phyloP scores from a whole-genome alignment of 2,797 vertebrate genomes.

The Leptoclinus maculatus region DNA sequence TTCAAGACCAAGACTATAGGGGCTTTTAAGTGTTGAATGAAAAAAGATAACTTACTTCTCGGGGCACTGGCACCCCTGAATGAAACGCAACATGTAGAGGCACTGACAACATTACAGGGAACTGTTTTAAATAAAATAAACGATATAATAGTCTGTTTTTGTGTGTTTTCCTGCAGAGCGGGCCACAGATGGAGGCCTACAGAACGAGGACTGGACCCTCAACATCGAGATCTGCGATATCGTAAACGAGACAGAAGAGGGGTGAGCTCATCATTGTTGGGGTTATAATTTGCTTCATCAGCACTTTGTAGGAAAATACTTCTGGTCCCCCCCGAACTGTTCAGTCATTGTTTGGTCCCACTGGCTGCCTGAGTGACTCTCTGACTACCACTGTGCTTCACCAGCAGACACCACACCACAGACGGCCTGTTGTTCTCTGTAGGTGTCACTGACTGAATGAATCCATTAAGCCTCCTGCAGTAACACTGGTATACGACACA shows the following conservation, averaged over 20 bases:
- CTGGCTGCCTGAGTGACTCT: constrained; percentile 38
- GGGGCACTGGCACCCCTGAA: neutral
- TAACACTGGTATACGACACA: neutral
- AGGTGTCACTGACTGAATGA: constrained; percentile 39
- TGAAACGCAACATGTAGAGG: neutral
- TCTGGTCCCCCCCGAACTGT: neutral
- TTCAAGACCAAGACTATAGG: neutral
- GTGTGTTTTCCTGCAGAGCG: constrained; percentile 87
- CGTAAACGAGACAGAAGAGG: constrained; percentile 98
- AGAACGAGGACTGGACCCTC: constrained; percentile 97
- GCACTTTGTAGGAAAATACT: neutral
- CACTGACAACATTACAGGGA: too few relatives aligned
- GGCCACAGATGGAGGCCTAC: constrained; percentile 96
- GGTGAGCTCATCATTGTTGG: constrained; percentile 81
- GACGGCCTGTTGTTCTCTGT: constrained; percentile 59
- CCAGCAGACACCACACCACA: constrained; percentile 30
- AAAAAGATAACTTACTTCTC: neutral
- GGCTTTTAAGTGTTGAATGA: neutral
- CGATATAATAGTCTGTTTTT: neutral
- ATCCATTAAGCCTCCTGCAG: constrained; percentile 18
- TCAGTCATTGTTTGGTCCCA: constrained; percentile 39
- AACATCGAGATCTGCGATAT: constrained; percentile 99
- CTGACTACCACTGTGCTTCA: constrained; percentile 38
- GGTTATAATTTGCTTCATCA: neutral
- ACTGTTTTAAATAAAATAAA: neutral